Conservation (phyloP, 2,113 vertebrate species). For the Zosterops borbonicus region DNA sequence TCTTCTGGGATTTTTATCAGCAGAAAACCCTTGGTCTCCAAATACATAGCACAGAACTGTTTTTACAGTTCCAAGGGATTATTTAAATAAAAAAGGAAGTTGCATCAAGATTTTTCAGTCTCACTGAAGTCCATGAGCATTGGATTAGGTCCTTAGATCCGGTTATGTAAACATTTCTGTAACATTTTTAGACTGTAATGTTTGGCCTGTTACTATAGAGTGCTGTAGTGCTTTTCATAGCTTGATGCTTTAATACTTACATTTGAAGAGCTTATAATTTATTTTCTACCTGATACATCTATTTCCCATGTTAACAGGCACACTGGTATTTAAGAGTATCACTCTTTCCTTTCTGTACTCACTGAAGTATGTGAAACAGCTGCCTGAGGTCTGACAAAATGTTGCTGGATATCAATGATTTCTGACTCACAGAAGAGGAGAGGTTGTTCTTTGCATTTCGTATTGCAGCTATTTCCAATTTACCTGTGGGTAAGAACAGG, state of each 20-base stretch:
- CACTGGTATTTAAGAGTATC: not conserved
- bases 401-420: not conserved
- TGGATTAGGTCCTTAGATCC: constrained; percentile 40
- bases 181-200: constrained; percentile 11
- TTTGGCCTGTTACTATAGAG: constrained; percentile 33
- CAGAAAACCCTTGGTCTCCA: not conserved
- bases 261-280: not conserved
- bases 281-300: not conserved
- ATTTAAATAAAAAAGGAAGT: constrained; percentile 5
- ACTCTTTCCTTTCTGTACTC: not conserved
- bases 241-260: not conserved
- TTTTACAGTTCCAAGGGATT: constrained; percentile 13
- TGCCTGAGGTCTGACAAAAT: not conserved
- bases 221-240: not conserved
- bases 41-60: not conserved
- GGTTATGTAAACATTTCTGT: constrained; percentile 42
- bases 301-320: not conserved
- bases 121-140: not conserved
- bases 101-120: constrained; percentile 12
- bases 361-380: not conserved
- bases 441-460: not conserved
- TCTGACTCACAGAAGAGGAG: not conserved
- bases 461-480: not conserved
- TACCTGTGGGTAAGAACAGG: not conserved
- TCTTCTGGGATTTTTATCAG: not conserved